Percentiles rank a stretch among this genome's conserved stretches.
Conservation (phyloP, 2,113 vertebrate genomes). For the Callipepla squamata region DNA sequence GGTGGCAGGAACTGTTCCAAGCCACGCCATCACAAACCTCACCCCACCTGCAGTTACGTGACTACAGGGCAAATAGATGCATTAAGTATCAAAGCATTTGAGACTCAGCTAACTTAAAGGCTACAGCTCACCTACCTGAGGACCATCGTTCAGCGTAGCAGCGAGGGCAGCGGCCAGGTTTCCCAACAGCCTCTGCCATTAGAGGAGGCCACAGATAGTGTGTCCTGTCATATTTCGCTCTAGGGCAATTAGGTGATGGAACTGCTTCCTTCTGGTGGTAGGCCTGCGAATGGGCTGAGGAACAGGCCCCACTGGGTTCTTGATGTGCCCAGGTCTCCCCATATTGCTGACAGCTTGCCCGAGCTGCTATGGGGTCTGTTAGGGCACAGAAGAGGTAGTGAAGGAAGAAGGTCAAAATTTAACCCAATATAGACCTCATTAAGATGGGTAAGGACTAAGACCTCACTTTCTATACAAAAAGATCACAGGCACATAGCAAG, state of each 20-base stretch:
- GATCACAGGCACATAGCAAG: slow-evolving; percentile 22
- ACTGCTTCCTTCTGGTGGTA: slow-evolving; percentile 59
- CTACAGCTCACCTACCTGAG: slow-evolving; percentile 61
- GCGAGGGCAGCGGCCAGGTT: slow-evolving; percentile 20
- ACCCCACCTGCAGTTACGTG: background rate
- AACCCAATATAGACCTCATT: background rate
- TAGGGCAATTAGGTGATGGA: slow-evolving; percentile 65
- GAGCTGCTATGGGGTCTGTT: slow-evolving; percentile 69
- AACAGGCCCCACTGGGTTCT: slow-evolving; percentile 62
- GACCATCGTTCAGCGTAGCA: slow-evolving; percentile 39
- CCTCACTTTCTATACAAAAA: slow-evolving; percentile 51
- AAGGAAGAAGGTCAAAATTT: slow-evolving; percentile 69
- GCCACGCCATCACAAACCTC: background rate
- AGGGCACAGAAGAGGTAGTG: slow-evolving; percentile 72
- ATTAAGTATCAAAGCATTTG: background rate
- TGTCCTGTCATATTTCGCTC: slow-evolving; percentile 58
- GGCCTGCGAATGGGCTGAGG: slow-evolving; percentile 60
- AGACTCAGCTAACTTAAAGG: slow-evolving; percentile 20
- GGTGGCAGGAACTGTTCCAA: background rate
- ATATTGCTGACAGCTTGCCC: slow-evolving; percentile 69
- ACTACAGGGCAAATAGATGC: background rate
- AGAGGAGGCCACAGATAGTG: slow-evolving; percentile 61
- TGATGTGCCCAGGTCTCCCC: slow-evolving; percentile 68
- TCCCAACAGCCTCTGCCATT: slow-evolving; percentile 58
- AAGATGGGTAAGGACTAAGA: background rate